phyloP scores from a whole-genome alignment of 2,113 vertebrate species.

The Pachyramphus minor region DNA sequence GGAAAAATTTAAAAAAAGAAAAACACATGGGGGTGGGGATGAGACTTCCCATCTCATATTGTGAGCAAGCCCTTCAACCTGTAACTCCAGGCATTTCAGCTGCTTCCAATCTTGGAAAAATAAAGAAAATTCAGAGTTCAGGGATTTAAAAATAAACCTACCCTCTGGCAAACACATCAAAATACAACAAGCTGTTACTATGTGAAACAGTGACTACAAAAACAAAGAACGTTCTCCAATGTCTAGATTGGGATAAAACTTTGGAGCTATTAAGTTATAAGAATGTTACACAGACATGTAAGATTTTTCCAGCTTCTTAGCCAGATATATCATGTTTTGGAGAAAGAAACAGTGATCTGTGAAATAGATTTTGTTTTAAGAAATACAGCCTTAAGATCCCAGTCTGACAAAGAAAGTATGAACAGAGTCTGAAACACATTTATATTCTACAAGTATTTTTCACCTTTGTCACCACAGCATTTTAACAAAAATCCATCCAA shows the following conservation, averaged over 20 bases:
- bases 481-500: slow-evolving; percentile 7
- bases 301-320: slow-evolving; percentile 72
- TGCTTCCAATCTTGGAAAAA: slow-evolving; percentile 84
- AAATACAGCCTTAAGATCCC: background rate
- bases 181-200: slow-evolving; percentile 87
- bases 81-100: slow-evolving; percentile 82
- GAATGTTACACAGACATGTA: slow-evolving; percentile 69
- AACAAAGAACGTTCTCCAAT: slow-evolving; percentile 85
- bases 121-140: slow-evolving; percentile 84
- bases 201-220: slow-evolving; percentile 74
- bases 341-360: slow-evolving; percentile 23
- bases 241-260: slow-evolving; percentile 73
- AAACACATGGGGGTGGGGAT: slow-evolving; percentile 76
- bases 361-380: slow-evolving; percentile 15
- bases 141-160: slow-evolving; percentile 87
- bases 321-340: slow-evolving; percentile 66
- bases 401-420: background rate
- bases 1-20: slow-evolving; percentile 72
- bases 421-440: slow-evolving; percentile 14
- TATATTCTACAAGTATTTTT: background rate
- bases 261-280: slow-evolving; percentile 67
- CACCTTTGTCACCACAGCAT: background rate
- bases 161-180: slow-evolving; percentile 78
- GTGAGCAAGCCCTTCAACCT: slow-evolving; percentile 79
- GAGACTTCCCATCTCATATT: slow-evolving; percentile 74